These are phyloP conservation scores for Sebastes ruberrimus DNA, from an alignment of 2,797 vertebrate species.

Conservation along the genomic window DNA sequence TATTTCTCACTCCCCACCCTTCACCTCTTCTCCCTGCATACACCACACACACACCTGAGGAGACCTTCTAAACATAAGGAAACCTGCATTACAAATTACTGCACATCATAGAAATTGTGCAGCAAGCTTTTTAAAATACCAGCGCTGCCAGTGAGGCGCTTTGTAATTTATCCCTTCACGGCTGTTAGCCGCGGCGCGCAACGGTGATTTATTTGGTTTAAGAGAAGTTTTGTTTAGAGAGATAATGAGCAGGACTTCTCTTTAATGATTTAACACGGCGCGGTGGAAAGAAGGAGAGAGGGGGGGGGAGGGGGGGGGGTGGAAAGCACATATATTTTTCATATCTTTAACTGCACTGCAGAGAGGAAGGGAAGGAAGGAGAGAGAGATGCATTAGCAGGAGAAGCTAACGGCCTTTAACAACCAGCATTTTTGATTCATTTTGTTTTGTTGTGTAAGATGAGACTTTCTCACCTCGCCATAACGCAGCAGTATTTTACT, in stretches of 20 bases:
- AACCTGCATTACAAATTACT: conserved; percentile 88
- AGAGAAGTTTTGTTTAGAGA: conserved; percentile 95
- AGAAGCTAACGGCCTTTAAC: conserved; percentile 86
- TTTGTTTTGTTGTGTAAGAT: conserved; percentile 72
- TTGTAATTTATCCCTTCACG: conserved; percentile 96
- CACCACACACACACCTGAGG: conserved; percentile 69
- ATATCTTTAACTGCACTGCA: conserved; percentile 90
- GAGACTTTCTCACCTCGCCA: conserved; percentile 60
- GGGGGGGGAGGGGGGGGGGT: conserved; percentile 12
- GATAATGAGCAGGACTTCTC: conserved; percentile 96
- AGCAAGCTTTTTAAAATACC: conserved; percentile 99
- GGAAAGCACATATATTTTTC: conserved; percentile 86
- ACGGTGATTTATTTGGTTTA: conserved; percentile 97
- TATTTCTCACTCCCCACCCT: conserved; percentile 33
- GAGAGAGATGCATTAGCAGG: conserved; percentile 82
- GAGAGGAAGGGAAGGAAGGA: conserved; percentile 83
- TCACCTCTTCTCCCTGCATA: conserved; percentile 55
- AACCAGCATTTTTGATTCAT: conserved; percentile 74
- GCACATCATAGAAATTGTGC: conserved; percentile 91
- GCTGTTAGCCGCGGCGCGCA: conserved; percentile 86
- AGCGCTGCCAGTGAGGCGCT: conserved; percentile 93
- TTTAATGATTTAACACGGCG: conserved; percentile 91
- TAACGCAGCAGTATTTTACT: conserved; percentile 40
- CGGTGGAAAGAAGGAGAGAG: conserved; percentile 71
- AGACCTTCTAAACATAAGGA: conserved; percentile 79